A percentile compares a stretch with the other conserved stretches of the same genome.
Conservation (phyloP, 2,113 vertebrate genomes). For the Clarias batrachus region DNA sequence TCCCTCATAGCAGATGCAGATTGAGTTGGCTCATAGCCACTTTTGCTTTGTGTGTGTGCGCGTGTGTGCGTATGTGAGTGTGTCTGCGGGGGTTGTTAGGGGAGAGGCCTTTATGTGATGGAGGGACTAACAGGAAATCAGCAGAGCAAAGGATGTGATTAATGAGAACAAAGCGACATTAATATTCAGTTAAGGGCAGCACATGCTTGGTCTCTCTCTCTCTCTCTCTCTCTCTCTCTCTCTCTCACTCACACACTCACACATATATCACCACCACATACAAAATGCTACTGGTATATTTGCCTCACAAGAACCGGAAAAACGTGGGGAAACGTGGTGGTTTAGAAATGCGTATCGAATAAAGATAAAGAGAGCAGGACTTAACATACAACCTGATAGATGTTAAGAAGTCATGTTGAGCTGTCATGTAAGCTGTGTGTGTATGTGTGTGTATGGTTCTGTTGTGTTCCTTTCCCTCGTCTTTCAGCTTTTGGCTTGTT, state of each 20-base stretch:
- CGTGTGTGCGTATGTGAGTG: conserved; percentile 30
- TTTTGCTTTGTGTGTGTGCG: conserved; percentile 46
- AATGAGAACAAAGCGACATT: conserved; percentile 61
- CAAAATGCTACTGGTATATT: conserved; percentile 1
- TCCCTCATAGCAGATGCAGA: conserved; percentile 58
- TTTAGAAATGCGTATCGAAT: conserved; percentile 24
- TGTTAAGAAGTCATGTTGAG: not conserved
- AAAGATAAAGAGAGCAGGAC: conserved; percentile 20
- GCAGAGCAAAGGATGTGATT: conserved; percentile 60
- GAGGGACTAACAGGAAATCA: conserved; percentile 53
- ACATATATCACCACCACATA: conserved; percentile 5
- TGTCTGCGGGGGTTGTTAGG: conserved; percentile 37
- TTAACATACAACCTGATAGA: not conserved
- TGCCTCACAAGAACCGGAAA: conserved; percentile 15
- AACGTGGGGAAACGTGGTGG: conserved; percentile 28
- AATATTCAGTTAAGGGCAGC: conserved; percentile 58
- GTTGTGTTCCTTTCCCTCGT: not conserved
- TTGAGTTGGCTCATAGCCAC: conserved; percentile 65
- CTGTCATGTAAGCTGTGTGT: not conserved
- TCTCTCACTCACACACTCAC: not conserved
- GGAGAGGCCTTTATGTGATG: conserved; percentile 37
- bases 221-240: not conserved
- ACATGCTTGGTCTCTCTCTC: not conserved
- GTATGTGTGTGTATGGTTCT: not conserved
- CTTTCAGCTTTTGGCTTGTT: conserved; percentile 23